Evolutionary conservation across 2,888 invertebrate genomes (phyloP), one percentile per base, ranked within the genome.

Genomic region (Cantharis lateralis): DNA sequence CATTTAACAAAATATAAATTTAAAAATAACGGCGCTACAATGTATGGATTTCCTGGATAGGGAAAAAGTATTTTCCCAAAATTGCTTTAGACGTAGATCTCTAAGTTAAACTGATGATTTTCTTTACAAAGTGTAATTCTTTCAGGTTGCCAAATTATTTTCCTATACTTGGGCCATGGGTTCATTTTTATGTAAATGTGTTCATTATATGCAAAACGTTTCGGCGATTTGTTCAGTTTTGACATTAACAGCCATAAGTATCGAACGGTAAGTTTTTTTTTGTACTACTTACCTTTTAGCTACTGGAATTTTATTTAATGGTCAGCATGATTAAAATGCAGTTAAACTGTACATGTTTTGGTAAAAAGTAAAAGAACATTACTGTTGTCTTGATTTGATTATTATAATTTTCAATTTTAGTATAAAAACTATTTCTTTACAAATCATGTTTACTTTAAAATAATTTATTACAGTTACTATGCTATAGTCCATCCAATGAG

Each of bases 161-260:
- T 92, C 93, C 0, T 93, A 91, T 85, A 90, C 92, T 0, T 94
- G 94, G 93, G 90, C 90, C 9, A 90, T 93, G 88, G 94, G 94
- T 1, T 86, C 88, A 78, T 90, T 93, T 84, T 87, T 93, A 77
- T 94, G 94, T 87, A 93, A 93, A 87, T 88, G 90, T 73, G 92
- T 93, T 11, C 92, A 93, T 86, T 94, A 93, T 88, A 90, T 93
- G 87, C 94, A 94, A 88, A 92, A 91, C 81, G 91, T 94, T 62
- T 93, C 93, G 1, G 92, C 93, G 80, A 91, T 93, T 79, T 94
- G 93, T 84, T 93, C 93, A 0, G 93, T 93, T 26, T 89, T 93
- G 80, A 94, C 93, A 0, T 89, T 94, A 77, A 93, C 93, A 1
- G 91, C 92, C 68, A 94, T 94, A 90, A 93, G 93, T 82, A 89